Conservation (phyloP, 2,797 vertebrate species). For the Chelidonichthys spinosus region DNA sequence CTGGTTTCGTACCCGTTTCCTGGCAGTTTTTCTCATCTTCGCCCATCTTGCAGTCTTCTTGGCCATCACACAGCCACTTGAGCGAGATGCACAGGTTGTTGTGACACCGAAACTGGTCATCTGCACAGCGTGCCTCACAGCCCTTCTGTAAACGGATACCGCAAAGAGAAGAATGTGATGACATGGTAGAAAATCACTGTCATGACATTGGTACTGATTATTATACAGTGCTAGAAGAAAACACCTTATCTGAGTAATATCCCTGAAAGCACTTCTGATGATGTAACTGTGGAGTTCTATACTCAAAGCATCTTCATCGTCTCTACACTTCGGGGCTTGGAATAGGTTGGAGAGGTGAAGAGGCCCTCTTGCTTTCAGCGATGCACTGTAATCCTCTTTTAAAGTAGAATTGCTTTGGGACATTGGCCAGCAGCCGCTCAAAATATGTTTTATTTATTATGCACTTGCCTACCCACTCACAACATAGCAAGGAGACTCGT, state of each 20-base stretch:
- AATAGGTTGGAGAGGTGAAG: neutral
- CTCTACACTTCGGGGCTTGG: neutral
- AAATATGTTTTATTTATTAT: neutral
- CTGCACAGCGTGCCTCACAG: conserved; percentile 91
- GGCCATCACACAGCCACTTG: conserved; percentile 95
- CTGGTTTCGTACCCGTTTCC: conserved; percentile 76
- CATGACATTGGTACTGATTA: neutral
- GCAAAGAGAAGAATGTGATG: neutral
- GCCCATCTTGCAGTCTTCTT: conserved; percentile 96
- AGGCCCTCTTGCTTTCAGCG: neutral
- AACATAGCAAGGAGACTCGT: neutral
- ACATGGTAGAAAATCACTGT: neutral
- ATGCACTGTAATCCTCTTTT: neutral
- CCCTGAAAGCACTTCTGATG: neutral
- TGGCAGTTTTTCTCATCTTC: conserved; percentile 94
- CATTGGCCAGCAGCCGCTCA: neutral
- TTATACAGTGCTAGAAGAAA: neutral
- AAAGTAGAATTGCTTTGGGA: neutral
- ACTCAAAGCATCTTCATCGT: neutral
- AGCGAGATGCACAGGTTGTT: conserved; percentile 94
- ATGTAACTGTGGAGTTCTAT: neutral
- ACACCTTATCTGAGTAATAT: neutral
- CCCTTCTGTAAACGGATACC: conserved; percentile 86
- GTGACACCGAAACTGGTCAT: conserved; percentile 95
- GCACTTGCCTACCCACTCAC: conserved; percentile 2